Evolutionary conservation across 2,888 invertebrate genomes (phyloP), one percentile per base, ranked within the genome.

Genomic region (Eristalinus aeneus): DNA sequence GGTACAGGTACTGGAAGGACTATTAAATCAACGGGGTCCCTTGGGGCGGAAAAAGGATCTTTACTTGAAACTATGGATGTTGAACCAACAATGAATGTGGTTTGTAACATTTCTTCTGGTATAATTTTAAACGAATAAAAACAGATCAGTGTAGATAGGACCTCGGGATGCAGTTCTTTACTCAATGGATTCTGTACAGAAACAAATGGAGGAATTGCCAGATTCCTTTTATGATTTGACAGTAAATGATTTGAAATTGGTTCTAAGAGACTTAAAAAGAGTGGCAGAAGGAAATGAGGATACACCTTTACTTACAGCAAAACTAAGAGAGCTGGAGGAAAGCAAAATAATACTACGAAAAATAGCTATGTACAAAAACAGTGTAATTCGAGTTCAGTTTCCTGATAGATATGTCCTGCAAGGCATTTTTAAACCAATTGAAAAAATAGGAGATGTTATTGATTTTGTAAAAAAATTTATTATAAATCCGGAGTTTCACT

Each of bases 151-250:
- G 88, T 90, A 97, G 96, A 91, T 96, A 89, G 96, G 96, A 61
- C 94, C 94, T 77, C 94, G 96, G 87, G 96, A 96, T 91, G 97
- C 97, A 1, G 93, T 97, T 88, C 93, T 95, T 23, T 97, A 96
- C 91, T 95, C 95, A 83, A 90, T 94, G 67, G 94, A 94, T 90
- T 93, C 93, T n/a, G 93, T 94, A 32, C 94, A 94, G 90, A 94
- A 95, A 46, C 93, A 94, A 77, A 91, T 92, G 12, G 95, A 96
- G 68, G 96, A 97, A 75, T 92, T 96, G 46, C 96, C 96, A 0
- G 98, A 98, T 92, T 96, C 96, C 67, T 98, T 98, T 92, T 98
- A 96, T 91, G 97, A 98, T 86, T 92, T 98, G 56, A 97, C 97
- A 1, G 94, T 97, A 58, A 95, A 95, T 77, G 98, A 98, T 93